Conservation (phyloP, 2,888 invertebrate species). For the Cynaeus angustus region DNA sequence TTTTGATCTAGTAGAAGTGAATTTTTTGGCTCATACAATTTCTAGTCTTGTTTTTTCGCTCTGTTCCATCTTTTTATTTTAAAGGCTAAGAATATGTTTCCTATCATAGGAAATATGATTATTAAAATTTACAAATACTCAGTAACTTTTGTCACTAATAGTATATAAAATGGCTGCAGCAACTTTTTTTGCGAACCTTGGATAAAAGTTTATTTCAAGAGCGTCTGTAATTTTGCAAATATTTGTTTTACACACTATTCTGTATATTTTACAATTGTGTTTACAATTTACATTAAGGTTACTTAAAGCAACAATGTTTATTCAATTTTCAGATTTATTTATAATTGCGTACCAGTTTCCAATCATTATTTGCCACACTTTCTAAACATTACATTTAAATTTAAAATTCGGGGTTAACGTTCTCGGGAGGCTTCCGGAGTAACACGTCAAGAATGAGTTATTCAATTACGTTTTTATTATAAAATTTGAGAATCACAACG, state of each 20-base stretch:
- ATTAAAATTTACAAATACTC: no score
- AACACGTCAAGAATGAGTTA: background rate
- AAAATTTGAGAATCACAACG: background rate
- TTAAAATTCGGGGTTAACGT: constrained; percentile 28
- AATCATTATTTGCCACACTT: constrained; percentile 21
- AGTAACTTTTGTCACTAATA: no score
- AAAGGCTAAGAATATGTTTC: no score
- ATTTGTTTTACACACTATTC: background rate
- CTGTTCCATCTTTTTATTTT: no score
- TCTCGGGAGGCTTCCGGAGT: background rate
- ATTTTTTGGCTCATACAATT: no score
- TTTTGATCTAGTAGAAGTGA: no score
- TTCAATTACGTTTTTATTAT: constrained; percentile 18
- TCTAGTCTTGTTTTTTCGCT: no score
- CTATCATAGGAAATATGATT: no score
- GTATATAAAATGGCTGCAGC: no score
- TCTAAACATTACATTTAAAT: constrained; percentile 32
- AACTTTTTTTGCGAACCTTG: no score
- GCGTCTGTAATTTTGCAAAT: background rate
- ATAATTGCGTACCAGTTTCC: constrained; percentile 7
- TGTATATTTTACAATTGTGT: background rate
- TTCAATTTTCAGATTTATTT: constrained; percentile 7
- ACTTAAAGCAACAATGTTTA: background rate
- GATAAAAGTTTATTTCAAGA: no score
- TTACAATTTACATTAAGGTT: background rate